A percentile compares a stretch with the other conserved stretches of the same genome.
These are phyloP conservation scores for Cistogaster globosa DNA, from an alignment of 2,888 invertebrate species.

Conservation along the genomic window DNA sequence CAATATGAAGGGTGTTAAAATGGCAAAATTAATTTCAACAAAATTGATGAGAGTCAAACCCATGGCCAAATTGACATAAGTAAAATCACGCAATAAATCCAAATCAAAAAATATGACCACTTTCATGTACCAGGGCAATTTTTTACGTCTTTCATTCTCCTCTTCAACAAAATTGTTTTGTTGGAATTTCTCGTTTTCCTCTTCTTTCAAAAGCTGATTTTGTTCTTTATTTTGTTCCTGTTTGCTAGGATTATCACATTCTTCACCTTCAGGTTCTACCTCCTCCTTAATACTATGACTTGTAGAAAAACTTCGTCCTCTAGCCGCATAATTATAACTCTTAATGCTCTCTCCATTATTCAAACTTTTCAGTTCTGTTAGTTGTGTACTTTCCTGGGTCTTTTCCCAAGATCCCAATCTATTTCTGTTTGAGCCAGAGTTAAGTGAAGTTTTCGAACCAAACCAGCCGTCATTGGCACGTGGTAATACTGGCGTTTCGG, in stretches of 20 bases:
- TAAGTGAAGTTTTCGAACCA: constrained; percentile 79
- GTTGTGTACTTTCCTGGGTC: constrained; percentile 43
- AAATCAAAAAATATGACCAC: constrained; percentile 88
- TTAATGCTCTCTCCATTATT: constrained; percentile 73
- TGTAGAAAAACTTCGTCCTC: constrained; percentile 76
- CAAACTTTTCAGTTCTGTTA: constrained; percentile 75
- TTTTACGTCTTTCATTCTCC: constrained; percentile 75
- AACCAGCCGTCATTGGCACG: constrained; percentile 82
- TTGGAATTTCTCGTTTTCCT: constrained; percentile 11
- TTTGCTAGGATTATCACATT: not conserved
- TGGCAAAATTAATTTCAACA: constrained; percentile 89
- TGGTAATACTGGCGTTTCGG: constrained; percentile 87
- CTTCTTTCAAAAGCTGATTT: constrained; percentile 40
- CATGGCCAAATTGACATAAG: constrained; percentile 88
- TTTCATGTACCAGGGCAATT: constrained; percentile 85
- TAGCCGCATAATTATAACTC: constrained; percentile 34
- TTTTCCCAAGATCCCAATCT: constrained; percentile 76
- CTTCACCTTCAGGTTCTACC: constrained; percentile 73
- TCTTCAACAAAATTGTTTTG: constrained; percentile 75
- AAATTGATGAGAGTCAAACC: constrained; percentile 89
- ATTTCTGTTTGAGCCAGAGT: constrained; percentile 75
- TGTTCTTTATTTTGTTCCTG: constrained; percentile 45
- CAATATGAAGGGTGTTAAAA: constrained; percentile 89
- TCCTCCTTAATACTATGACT: constrained; percentile 76
- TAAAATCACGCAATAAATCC: constrained; percentile 87